Base-by-base conservation (phyloP, 1,140 invertebrate species). In the Drosophila pseudoobscura region DNA sequence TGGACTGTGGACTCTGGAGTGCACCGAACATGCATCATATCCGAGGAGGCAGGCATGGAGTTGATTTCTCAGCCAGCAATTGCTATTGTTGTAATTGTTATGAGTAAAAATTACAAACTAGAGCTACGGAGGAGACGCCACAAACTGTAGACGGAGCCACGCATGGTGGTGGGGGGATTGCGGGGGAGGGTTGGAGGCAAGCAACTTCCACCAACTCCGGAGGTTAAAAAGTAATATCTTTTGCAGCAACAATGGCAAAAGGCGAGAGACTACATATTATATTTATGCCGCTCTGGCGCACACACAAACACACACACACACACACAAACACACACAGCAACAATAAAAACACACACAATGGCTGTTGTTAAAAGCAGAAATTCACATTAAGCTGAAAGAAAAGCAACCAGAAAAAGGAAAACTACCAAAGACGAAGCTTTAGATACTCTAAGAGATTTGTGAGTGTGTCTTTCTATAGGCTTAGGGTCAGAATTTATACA, bases 351-450 rank as follows among this genome's bases (percentile, higher is more conserved):
- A 77, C 51, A 77, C 51, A 79, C 80, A 80, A 80, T 80, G 64
- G 68, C 77, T 70, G 80, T 80, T 85, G 80, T 87, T 85, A 87
- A 85, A 66, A 85, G 80, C 80, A 80, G 74, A 78, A 85, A 80
- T 85, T 85, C 82, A 65, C 82, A 85, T 85, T 85, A 87, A 87
- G 82, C 82, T 75, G 56, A 85, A 87, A 87, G 82, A 87, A 85
- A 87, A 87, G 82, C 80, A 64, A 78, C 57, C 9, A 39, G 11
- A 39, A 39, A 39, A 2, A 0, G 35, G 3, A 13, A 13, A 11
- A 0, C 35, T 11, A 65, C 62, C 61, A 63, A 39, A 69, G 71
- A 35, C 65, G 56, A 53, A 45, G 59, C n/a, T 44, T 20, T 15
- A n/a, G 73, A 58, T 56, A 57, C 43, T 26, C 45, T 44, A 39